Percentiles rank a stretch among this genome's conserved stretches.
Evolutionary conservation across 1,140 invertebrate genomes (phyloP).

Genomic region (Temnothorax nylanderi): DNA sequence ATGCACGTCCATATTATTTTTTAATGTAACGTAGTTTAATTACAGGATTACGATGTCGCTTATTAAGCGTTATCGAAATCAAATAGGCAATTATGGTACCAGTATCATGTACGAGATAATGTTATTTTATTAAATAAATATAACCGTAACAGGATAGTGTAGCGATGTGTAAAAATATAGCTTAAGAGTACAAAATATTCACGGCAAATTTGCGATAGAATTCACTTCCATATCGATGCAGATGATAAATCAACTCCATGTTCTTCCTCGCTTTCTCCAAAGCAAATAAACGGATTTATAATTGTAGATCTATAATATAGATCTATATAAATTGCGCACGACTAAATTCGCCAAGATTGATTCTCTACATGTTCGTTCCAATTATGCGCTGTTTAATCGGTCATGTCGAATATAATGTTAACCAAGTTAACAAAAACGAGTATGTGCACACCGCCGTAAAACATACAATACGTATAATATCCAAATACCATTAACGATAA

Average conservation of each 20-base stretch:
- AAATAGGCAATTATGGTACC: neutral
- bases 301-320: too few species aligned
- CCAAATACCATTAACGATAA: slow-evolving; percentile 58
- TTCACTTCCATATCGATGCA: slow-evolving; percentile 19
- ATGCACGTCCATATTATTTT: neutral
- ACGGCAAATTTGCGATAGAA: slow-evolving; percentile 23
- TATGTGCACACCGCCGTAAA: neutral
- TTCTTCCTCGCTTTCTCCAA: neutral
- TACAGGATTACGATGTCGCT: slow-evolving; percentile 21
- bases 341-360: slow-evolving; percentile 48
- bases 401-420: slow-evolving; percentile 48
- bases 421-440: slow-evolving; percentile 37
- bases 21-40: slow-evolving; percentile 18
- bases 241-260: neutral
- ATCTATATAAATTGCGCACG: slow-evolving; percentile 9
- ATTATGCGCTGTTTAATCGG: slow-evolving; percentile 35
- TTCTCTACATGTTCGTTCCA: slow-evolving; percentile 20
- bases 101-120: neutral
- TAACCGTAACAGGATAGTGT: neutral
- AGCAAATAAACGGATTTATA: slow-evolving; percentile 25
- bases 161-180: neutral
- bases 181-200: neutral
- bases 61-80: slow-evolving; percentile 35
- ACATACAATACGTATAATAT: slow-evolving; percentile 44
- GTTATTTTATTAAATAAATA: slow-evolving; percentile 26